Conservation (phyloP, 2,888 invertebrate genomes). For the Scaptomyza parva region DNA sequence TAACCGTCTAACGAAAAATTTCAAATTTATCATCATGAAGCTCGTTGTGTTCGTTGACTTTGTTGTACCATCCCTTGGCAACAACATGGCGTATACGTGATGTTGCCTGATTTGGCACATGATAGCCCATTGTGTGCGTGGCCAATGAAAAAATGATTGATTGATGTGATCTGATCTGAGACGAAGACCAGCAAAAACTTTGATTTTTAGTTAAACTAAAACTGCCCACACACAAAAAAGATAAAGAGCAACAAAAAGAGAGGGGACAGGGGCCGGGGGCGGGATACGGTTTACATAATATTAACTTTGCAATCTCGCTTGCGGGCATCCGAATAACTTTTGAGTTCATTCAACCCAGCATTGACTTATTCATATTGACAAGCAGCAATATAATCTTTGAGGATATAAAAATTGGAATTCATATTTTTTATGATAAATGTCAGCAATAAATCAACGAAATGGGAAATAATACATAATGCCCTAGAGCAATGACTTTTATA, state of each 20-base stretch:
- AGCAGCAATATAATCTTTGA: slow-evolving; percentile 1
- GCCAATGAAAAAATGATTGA: slow-evolving; percentile 63
- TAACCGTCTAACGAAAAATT: slow-evolving; percentile 60
- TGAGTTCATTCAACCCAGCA: slow-evolving; percentile 38
- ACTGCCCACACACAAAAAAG: not conserved
- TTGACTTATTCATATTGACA: not conserved
- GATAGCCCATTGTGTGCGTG: slow-evolving; percentile 34
- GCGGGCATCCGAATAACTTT: slow-evolving; percentile 11
- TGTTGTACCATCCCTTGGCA: slow-evolving; percentile 30
- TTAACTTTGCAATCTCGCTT: slow-evolving; percentile 16
- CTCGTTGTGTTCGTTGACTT: slow-evolving; percentile 24
- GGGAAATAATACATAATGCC: not conserved
- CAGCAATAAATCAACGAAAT: slow-evolving; percentile 7
- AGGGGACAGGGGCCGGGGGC: not conserved
- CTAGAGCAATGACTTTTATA: not conserved
- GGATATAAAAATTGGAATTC: slow-evolving; percentile 10
- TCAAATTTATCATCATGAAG: slow-evolving; percentile 54
- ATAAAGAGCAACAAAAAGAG: not conserved
- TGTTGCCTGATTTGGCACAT: slow-evolving; percentile 45
- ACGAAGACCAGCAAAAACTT: slow-evolving; percentile 52
- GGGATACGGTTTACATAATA: slow-evolving; percentile 11
- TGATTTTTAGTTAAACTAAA: slow-evolving; percentile 65
- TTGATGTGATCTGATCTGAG: slow-evolving; percentile 61
- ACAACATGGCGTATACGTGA: slow-evolving; percentile 65
- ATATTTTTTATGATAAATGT: slow-evolving; percentile 2